Conservation (phyloP, 2,888 invertebrate species). For the Leptopterna dolabrata region DNA sequence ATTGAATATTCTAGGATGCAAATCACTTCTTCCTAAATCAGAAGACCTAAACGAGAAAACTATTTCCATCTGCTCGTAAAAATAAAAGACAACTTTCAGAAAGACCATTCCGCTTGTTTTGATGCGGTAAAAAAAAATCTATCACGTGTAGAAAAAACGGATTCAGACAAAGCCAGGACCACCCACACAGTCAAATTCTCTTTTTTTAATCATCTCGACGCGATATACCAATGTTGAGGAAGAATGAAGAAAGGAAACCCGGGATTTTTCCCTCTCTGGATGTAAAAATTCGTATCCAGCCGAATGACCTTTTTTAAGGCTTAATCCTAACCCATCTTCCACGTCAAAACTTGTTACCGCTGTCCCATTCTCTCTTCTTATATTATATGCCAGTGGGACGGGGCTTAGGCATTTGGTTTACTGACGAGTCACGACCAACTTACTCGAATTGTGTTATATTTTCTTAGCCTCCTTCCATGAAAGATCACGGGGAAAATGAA, state of each 20-base stretch:
- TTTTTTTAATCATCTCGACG: too few species aligned
- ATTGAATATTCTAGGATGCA: too few species aligned
- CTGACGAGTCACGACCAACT: background rate
- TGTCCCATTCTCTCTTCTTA: background rate
- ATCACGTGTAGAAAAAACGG: too few species aligned
- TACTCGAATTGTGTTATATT: background rate
- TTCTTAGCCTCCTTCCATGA: background rate
- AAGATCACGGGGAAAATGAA: background rate
- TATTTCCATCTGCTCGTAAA: too few species aligned
- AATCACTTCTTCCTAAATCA: too few species aligned
- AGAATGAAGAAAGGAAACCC: background rate
- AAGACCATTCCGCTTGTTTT: too few species aligned
- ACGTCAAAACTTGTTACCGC: background rate
- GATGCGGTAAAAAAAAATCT: too few species aligned
- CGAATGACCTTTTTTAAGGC: background rate
- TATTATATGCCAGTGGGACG: background rate
- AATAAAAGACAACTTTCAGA: too few species aligned
- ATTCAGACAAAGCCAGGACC: too few species aligned
- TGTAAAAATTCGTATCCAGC: background rate
- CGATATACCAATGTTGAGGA: background rate
- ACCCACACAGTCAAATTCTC: too few species aligned
- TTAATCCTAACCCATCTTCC: background rate
- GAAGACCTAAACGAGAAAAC: too few species aligned
- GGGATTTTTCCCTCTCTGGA: background rate
- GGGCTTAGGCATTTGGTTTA: background rate